Conservation (phyloP, 2,113 vertebrate genomes). For the Microtus ochrogaster region DNA sequence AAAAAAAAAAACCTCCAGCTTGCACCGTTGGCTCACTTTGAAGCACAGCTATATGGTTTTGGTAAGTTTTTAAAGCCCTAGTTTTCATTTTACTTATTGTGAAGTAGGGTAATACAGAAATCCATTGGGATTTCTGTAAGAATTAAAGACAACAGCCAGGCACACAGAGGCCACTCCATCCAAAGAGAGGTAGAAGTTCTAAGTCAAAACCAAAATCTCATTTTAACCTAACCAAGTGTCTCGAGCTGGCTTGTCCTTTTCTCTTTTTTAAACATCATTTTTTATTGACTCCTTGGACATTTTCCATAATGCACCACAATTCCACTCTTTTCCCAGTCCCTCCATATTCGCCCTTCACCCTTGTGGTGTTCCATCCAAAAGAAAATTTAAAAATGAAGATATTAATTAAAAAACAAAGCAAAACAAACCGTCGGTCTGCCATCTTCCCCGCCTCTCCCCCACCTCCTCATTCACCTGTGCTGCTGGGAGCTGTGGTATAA, state of each 20-base stretch:
- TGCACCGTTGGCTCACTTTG: background rate
- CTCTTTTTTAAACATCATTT: background rate
- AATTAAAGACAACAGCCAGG: background rate
- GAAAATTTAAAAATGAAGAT: too few relatives aligned
- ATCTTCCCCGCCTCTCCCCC: too few relatives aligned
- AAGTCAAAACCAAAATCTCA: conserved; percentile 20
- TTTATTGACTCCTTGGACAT: too few relatives aligned
- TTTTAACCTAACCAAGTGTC: background rate
- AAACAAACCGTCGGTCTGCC: too few relatives aligned
- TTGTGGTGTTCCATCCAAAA: too few relatives aligned
- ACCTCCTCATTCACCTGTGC: too few relatives aligned
- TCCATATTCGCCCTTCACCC: too few relatives aligned
- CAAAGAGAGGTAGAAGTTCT: background rate
- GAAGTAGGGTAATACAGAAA: background rate
- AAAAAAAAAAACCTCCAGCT: background rate
- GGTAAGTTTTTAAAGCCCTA: background rate
- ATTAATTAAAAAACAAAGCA: too few relatives aligned
- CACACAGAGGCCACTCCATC: background rate
- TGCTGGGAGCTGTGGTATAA: too few relatives aligned
- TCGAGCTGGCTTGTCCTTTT: background rate
- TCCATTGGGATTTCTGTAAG: background rate
- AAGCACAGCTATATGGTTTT: background rate
- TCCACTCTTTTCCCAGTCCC: too few relatives aligned
- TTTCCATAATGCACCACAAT: too few relatives aligned
- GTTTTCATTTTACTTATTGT: background rate